Conservation (phyloP, 2,888 invertebrate species). For the Mongoloraphidia duomilia region DNA sequence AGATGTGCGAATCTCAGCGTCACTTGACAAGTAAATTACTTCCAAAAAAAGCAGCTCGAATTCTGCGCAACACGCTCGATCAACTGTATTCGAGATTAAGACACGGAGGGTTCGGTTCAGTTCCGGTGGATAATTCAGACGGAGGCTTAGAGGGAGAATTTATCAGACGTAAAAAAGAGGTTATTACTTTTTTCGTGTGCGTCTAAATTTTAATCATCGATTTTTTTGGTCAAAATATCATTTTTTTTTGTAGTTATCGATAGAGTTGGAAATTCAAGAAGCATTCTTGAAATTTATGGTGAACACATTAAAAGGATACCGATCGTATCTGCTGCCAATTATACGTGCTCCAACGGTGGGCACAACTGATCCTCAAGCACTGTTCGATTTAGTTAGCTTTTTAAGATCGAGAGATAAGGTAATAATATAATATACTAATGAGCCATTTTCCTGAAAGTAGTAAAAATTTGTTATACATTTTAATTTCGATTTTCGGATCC, state of each 20-base stretch:
- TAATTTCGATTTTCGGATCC: no score
- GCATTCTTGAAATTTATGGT: constrained; percentile 95
- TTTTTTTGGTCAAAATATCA: constrained; percentile 2
- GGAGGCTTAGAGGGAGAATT: constrained; percentile 71
- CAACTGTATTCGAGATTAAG: constrained; percentile 50
- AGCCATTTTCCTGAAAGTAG: no score
- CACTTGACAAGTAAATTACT: constrained; percentile 65
- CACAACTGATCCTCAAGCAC: constrained; percentile 85
- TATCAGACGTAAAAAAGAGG: constrained; percentile 65
- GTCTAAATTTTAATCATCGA: not conserved
- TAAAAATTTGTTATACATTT: no score
- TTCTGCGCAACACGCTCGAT: constrained; percentile 65
- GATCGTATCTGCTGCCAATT: constrained; percentile 77
- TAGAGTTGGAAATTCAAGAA: constrained; percentile 93
- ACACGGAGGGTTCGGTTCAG: constrained; percentile 22
- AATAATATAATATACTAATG: no score
- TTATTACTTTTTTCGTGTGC: constrained; percentile 21
- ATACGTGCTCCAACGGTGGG: constrained; percentile 86
- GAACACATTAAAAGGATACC: constrained; percentile 78
- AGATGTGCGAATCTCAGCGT: constrained; percentile 78
- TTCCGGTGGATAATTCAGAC: constrained; percentile 14
- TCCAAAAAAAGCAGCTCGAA: constrained; percentile 76
- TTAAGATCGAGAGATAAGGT: constrained; percentile 76
- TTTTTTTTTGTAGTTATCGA: constrained; percentile 45
- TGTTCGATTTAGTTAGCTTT: constrained; percentile 89